Conservation (phyloP, 2,113 vertebrate genomes). For the Eublepharis macularius region DNA sequence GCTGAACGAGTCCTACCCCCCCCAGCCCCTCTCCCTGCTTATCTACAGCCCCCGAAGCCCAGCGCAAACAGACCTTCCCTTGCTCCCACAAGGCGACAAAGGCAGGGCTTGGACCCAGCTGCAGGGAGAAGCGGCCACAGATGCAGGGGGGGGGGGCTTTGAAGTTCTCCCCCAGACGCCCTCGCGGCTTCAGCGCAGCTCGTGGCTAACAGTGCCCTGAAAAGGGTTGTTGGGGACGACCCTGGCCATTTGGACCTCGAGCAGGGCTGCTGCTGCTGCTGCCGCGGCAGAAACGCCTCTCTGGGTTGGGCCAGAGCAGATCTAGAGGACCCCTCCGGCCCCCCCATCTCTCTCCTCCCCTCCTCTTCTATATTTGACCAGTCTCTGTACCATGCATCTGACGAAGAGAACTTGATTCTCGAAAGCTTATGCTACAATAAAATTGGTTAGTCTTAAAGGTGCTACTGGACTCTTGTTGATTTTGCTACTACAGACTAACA, state of each 20-base stretch:
- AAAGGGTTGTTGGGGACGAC: not conserved
- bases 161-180: not conserved
- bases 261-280: not conserved
- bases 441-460: too few species aligned
- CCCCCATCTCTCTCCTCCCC: too few species aligned
- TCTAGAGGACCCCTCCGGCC: not conserved
- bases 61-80: not conserved
- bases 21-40: not conserved
- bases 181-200: not conserved
- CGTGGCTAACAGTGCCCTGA: too few species aligned
- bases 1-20: not conserved
- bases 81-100: not conserved
- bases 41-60: not conserved
- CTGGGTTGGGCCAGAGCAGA: not conserved
- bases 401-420: too few species aligned
- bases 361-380: too few species aligned
- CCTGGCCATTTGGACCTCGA: not conserved
- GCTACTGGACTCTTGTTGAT: too few species aligned
- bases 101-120: not conserved
- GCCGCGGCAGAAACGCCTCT: not conserved
- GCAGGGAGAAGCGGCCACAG: too few species aligned
- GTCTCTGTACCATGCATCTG: too few species aligned
- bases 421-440: too few species aligned
- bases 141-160: too few species aligned
- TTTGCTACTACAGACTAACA: too few species aligned